Evolutionary conservation across 2,113 vertebrate genomes (phyloP), one percentile per base, ranked within the genome.

Genomic region (Ciconia boyciana): DNA sequence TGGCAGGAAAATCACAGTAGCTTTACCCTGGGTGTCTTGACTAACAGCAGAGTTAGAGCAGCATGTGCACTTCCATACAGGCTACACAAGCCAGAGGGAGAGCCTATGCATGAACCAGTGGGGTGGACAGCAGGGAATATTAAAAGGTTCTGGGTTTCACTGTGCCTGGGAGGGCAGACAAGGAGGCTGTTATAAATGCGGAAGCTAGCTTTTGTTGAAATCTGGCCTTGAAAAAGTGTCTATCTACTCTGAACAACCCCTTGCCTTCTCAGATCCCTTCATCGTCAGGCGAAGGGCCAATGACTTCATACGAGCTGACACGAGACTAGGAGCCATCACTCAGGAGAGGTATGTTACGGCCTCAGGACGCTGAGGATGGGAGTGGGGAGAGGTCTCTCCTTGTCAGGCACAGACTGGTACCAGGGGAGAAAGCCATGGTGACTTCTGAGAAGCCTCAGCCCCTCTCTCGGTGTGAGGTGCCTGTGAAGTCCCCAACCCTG

Each of bases 211-310:
- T 87, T 82, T 91, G 39, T 72, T 78, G 66, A 71, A 89, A 55
- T 82, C 31, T 18, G 13, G 10, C 44, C 44, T 60, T 60, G 32
- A 26, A 55, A 60, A 88, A 65, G 14, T 85, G 8, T 57, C 36
- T 41, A 2, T 44, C 24, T 62, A 6, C 46, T 80, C 75, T 96
- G 78, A 95, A 43, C 68, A 87, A 89, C 11, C 1, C 3, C 15
- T 95, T 95, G 87, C 65, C 54, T 97, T 97, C 66, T 41, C 94
- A 98, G 98, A 72, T 92, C 98, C 98, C 64, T 98, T 98, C 92
- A 43, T 97, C 79, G 98, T 95, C 94, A 97, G 98, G 90, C 95
- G 95, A 90, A 92, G 97, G 20, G 98, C 98, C 61, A 97, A 97
- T 55, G 95, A 83, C 88, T 98, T 98, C 83, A 98, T 98, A 8